Conservation (phyloP, 2,797 vertebrate genomes). For the Sebastes itinus region DNA sequence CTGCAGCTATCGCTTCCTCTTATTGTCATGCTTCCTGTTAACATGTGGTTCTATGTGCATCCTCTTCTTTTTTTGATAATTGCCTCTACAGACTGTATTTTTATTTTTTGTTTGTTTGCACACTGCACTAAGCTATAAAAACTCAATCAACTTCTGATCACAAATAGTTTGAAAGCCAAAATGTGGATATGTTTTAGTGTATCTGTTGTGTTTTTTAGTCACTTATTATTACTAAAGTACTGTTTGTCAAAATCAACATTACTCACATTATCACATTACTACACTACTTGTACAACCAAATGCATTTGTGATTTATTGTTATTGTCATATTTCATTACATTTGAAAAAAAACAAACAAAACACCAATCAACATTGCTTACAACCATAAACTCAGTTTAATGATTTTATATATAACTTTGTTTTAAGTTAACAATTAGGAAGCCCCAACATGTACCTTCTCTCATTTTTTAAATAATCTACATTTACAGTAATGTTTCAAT, state of each 20-base stretch:
- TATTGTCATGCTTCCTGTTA: background rate
- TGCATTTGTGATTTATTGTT: constrained; percentile 21
- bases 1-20: background rate
- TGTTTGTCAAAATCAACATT: background rate
- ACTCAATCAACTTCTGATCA: background rate
- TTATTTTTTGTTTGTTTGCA: background rate
- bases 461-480: constrained; percentile 62
- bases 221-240: background rate
- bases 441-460: constrained; percentile 54
- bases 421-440: constrained; percentile 66
- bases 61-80: background rate
- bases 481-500: constrained; percentile 73
- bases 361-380: constrained; percentile 30
- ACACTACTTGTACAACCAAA: background rate
- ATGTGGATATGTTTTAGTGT: background rate
- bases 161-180: background rate
- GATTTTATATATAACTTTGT: constrained; percentile 55
- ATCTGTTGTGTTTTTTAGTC: background rate
- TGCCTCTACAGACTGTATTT: background rate
- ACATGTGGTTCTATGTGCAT: background rate
- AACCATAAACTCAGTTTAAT: constrained; percentile 72
- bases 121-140: background rate
- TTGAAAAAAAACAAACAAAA: background rate
- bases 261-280: background rate
- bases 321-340: constrained; percentile 12